Evolutionary conservation across 1,140 invertebrate species (phyloP).

Genomic region (Lucilia sericata): DNA sequence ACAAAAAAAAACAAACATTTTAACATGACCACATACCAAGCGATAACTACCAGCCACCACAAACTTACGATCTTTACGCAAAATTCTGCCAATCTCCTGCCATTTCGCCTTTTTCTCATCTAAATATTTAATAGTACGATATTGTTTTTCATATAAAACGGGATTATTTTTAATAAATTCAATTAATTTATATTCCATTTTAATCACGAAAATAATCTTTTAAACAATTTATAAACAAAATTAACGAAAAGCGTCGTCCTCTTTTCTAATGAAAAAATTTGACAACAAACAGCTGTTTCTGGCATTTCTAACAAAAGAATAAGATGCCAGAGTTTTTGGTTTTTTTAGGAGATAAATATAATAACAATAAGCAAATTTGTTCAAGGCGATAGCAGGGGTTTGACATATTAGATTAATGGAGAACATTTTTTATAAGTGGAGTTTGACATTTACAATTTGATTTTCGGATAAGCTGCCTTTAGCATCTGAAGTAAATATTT

Average conservation of each 20-base stretch:
- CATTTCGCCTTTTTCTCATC: constrained; percentile 26
- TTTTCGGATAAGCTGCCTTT: no score
- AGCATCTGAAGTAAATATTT: not conserved
- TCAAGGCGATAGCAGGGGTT: no score
- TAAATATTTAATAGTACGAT: not conserved
- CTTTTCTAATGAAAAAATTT: not conserved
- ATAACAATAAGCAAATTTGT: no score
- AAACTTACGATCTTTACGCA: constrained; percentile 32
- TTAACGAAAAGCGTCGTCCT: not conserved
- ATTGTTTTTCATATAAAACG: constrained; percentile 14
- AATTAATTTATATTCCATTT: constrained; percentile 28
- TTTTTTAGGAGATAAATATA: no score
- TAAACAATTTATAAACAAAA: not conserved
- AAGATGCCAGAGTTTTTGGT: no score
- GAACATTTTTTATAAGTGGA: no score
- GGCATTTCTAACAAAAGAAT: no score
- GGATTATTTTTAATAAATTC: constrained; percentile 25
- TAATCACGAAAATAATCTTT: not conserved
- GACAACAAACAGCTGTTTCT: not conserved
- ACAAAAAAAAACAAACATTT: not conserved
- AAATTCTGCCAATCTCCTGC: not conserved
- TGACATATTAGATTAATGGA: no score
- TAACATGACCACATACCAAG: not conserved
- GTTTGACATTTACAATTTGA: no score
- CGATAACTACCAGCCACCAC: not conserved